Conservation (phyloP, 1,140 invertebrate genomes). For the Saccostrea echinata region DNA sequence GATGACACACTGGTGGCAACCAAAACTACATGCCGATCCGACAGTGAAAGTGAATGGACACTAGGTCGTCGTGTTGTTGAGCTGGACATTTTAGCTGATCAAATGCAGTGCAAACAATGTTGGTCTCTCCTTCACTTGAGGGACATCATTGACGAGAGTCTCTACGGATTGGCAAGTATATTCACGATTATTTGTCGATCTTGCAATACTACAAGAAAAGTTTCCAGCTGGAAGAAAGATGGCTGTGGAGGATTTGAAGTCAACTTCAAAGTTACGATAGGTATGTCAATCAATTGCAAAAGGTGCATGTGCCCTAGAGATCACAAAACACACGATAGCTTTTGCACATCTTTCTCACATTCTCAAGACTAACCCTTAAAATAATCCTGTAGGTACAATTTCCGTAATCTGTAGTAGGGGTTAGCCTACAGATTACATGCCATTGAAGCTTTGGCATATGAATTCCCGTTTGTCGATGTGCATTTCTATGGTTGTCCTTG, state of each 20-base stretch:
- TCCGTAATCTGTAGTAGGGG: not conserved
- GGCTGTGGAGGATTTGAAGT: not conserved
- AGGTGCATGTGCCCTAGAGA: not conserved
- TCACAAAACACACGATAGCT: not conserved
- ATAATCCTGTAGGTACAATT: not conserved
- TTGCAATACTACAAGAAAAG: not conserved
- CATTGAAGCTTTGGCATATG: too few species aligned
- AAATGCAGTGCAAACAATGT: not conserved
- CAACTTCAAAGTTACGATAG: not conserved
- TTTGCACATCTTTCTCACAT: not conserved
- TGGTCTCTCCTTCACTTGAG: not conserved
- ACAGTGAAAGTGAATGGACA: not conserved
- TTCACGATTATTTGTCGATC: not conserved
- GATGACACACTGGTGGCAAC: too few species aligned
- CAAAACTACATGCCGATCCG: not conserved
- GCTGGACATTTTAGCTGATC: too few species aligned
- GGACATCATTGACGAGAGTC: too few species aligned
- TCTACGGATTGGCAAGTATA: not conserved
- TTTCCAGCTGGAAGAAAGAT: not conserved
- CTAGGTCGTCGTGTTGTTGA: not conserved
- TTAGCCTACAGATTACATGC: not conserved
- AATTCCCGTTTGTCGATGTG: too few species aligned
- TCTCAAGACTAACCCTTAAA: not conserved
- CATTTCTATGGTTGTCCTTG: too few species aligned
- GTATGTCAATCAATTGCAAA: not conserved